Evolutionary conservation across 2,113 vertebrate genomes (phyloP).

Genomic region (Leptobrachium leishanense): DNA sequence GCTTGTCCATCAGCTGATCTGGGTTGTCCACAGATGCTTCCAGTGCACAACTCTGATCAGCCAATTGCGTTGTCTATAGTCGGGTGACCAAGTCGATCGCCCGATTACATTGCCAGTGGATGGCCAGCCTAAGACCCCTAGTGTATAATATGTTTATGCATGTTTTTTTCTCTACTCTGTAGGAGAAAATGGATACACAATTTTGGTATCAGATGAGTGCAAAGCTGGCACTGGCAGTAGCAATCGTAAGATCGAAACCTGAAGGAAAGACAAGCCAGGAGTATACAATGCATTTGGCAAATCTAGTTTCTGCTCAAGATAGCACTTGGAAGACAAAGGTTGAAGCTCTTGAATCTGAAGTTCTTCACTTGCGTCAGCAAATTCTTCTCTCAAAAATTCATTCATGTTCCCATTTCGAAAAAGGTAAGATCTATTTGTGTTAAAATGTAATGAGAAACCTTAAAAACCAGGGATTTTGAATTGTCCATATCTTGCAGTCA

Average conservation of each 20-base stretch:
- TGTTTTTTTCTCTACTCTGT: background rate
- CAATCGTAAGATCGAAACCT: constrained; percentile 78
- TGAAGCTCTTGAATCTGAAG: constrained; percentile 73
- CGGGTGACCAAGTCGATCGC: too few relatives aligned
- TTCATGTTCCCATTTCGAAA: constrained; percentile 50
- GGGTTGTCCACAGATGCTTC: too few relatives aligned
- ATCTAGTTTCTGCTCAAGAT: constrained; percentile 57
- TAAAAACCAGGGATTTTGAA: too few relatives aligned
- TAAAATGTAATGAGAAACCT: too few relatives aligned
- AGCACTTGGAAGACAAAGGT: constrained; percentile 66
- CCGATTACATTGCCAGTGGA: too few relatives aligned
- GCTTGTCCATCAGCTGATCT: too few relatives aligned
- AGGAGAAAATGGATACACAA: constrained; percentile 53
- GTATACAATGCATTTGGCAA: constrained; percentile 67
- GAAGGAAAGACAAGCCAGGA: constrained; percentile 69
- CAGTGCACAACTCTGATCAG: too few relatives aligned
- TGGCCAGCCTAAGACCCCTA: too few relatives aligned
- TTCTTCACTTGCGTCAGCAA: constrained; percentile 77
- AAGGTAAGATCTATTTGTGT: constrained; percentile 55
- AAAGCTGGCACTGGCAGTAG: constrained; percentile 78
- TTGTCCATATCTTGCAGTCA: too few relatives aligned
- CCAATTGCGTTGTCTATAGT: too few relatives aligned
- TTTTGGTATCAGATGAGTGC: constrained; percentile 65
- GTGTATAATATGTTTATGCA: too few relatives aligned
- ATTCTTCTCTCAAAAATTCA: constrained; percentile 66